phyloP scores from a whole-genome alignment of 2,797 vertebrate species.

The Eupleurogrammus muticus region DNA sequence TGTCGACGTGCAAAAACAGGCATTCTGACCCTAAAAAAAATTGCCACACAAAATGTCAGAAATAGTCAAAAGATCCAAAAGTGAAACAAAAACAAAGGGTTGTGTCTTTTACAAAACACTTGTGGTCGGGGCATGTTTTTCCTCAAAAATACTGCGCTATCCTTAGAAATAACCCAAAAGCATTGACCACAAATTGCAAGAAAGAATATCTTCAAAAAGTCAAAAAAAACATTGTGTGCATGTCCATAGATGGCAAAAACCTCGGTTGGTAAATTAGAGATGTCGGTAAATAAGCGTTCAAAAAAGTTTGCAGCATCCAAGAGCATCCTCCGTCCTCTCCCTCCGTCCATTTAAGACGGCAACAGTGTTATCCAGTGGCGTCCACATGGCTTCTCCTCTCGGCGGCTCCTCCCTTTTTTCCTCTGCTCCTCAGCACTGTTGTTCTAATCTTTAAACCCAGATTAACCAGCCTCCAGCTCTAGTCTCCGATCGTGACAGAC shows the following conservation, averaged over 20 bases:
- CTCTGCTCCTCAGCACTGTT: constrained; percentile 66
- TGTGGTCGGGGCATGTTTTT: constrained; percentile 50
- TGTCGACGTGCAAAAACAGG: constrained; percentile 26
- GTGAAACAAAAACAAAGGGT: constrained; percentile 37
- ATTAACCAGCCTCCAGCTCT: constrained; percentile 83
- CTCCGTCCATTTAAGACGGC: constrained; percentile 27
- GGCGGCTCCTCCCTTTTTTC: constrained; percentile 47
- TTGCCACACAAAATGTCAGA: constrained; percentile 48
- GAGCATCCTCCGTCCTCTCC: constrained; percentile 31
- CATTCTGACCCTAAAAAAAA: constrained; percentile 23
- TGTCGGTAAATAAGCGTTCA: background rate
- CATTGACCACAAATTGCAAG: constrained; percentile 34
- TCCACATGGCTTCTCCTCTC: constrained; percentile 59
- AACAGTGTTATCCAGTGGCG: constrained; percentile 31
- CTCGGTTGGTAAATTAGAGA: constrained; percentile 20
- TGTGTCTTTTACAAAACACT: constrained; percentile 37
- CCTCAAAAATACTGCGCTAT: constrained; percentile 18
- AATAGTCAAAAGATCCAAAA: constrained; percentile 49
- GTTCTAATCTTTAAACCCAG: constrained; percentile 90
- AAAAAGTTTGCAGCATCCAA: constrained; percentile 18
- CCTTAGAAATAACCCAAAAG: constrained; percentile 31
- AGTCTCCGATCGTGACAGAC: constrained; percentile 71
- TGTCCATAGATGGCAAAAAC: constrained; percentile 6
- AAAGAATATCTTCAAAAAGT: constrained; percentile 32
- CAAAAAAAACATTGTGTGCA: constrained; percentile 22